phyloP scores from a whole-genome alignment of 2,888 invertebrate species.

The Dicyrtoma fusca region DNA sequence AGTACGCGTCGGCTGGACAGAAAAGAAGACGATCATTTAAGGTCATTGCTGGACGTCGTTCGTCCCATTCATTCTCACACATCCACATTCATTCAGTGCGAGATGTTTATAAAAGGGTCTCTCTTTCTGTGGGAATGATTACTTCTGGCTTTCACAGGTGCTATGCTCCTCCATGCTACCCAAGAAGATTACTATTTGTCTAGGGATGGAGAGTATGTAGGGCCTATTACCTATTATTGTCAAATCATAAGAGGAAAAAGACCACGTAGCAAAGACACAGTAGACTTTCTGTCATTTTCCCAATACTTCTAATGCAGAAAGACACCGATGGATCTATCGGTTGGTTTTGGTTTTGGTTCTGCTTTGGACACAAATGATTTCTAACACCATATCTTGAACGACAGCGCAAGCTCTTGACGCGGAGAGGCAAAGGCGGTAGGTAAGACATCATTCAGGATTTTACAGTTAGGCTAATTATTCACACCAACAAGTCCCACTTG shows the following conservation, averaged over 20 bases:
- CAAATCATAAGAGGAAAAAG: background rate
- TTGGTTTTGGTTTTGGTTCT: too few relatives aligned
- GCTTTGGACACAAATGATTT: too few relatives aligned
- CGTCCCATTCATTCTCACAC: conserved; percentile 18
- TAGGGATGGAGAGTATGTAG: too few relatives aligned
- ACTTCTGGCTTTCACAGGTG: conserved; percentile 37
- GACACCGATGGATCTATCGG: too few relatives aligned
- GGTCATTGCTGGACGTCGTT: conserved; percentile 36
- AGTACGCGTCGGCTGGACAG: conserved; percentile 35
- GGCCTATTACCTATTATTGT: background rate
- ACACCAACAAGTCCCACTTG: too few relatives aligned
- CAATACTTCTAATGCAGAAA: too few relatives aligned
- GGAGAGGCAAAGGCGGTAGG: too few relatives aligned
- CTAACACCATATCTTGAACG: too few relatives aligned
- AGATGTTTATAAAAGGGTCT: conserved; percentile 16
- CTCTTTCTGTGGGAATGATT: conserved; percentile 40
- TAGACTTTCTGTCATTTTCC: too few relatives aligned
- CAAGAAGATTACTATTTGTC: conserved; percentile 18
- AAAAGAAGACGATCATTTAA: conserved; percentile 38
- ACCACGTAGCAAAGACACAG: background rate
- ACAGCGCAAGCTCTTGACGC: too few relatives aligned
- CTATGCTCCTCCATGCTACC: background rate
- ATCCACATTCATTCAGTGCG: conserved; percentile 31
- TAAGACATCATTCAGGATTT: too few relatives aligned
- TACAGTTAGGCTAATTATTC: too few relatives aligned